These are phyloP conservation scores for Julus scanicus DNA, from an alignment of 2,888 invertebrate genomes.

Conservation along the genomic window DNA sequence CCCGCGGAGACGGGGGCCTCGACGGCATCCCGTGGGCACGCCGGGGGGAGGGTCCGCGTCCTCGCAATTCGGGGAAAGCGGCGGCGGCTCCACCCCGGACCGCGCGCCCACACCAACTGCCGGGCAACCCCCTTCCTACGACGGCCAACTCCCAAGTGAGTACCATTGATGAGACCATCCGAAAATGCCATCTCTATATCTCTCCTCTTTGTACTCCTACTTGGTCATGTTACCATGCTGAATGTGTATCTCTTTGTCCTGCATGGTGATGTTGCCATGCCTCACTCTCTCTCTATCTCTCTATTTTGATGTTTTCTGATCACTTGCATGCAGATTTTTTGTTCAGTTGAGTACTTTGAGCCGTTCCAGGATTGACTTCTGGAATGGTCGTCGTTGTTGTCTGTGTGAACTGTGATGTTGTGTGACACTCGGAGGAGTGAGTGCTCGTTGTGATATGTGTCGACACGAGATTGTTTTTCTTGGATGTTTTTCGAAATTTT, in stretches of 20 bases:
- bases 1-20: neutral
- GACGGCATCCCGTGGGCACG: slow-evolving; percentile 18
- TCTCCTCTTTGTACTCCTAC: neutral
- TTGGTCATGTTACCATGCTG: neutral
- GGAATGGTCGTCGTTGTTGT: neutral
- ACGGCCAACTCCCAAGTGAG: neutral
- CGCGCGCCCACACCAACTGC: no score
- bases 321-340: neutral
- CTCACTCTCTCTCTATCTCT: neutral
- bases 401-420: neutral
- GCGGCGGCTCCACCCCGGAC: neutral
- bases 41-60: neutral
- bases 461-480: neutral
- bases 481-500: neutral
- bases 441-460: no score
- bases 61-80: neutral
- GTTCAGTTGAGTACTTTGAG: neutral
- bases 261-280: no score
- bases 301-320: slow-evolving; percentile 9
- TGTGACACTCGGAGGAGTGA: neutral
- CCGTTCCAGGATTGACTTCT: neutral
- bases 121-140: neutral
- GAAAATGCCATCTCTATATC: neutral
- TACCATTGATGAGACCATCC: neutral
- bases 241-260: neutral